These are phyloP conservation scores for Hypsibius dujardini DNA, from an alignment of 1,140 invertebrate species.

Conservation along the genomic window DNA sequence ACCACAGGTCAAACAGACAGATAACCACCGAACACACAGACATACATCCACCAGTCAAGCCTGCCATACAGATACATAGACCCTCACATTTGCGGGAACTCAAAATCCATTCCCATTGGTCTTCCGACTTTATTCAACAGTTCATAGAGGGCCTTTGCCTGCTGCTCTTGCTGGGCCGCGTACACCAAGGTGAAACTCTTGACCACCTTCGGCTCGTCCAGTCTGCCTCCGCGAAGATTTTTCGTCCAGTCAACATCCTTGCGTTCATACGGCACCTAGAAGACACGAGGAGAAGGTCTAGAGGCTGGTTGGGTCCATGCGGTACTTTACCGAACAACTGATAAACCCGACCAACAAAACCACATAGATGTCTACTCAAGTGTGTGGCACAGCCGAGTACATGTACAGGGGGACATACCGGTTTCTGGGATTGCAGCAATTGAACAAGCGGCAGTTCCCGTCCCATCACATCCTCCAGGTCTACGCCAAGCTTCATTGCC, in stretches of 20 bases:
- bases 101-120: neutral
- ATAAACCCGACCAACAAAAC: too few relatives aligned
- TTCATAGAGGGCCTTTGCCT: neutral
- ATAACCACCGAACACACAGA: too few relatives aligned
- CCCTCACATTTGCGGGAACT: too few relatives aligned
- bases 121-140: neutral
- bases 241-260: conserved; percentile 31
- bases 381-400: too few relatives aligned
- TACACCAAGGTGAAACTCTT: neutral
- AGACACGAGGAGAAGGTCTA: too few relatives aligned
- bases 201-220: neutral
- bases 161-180: neutral
- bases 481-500: conserved; percentile 32
- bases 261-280: conserved; percentile 19
- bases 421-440: conserved; percentile 27
- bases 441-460: conserved; percentile 30
- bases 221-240: conserved; percentile 25
- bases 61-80: too few relatives aligned
- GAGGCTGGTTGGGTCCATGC: too few relatives aligned
- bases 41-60: too few relatives aligned
- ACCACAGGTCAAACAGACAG: too few relatives aligned
- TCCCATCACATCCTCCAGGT: conserved; percentile 32
- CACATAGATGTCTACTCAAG: too few relatives aligned
- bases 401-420: neutral
- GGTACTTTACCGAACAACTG: too few relatives aligned